A percentile compares a stretch with the other conserved stretches of the same genome.
phyloP scores from a whole-genome alignment of 2,888 invertebrate species.

The Tenodera sinensis region DNA sequence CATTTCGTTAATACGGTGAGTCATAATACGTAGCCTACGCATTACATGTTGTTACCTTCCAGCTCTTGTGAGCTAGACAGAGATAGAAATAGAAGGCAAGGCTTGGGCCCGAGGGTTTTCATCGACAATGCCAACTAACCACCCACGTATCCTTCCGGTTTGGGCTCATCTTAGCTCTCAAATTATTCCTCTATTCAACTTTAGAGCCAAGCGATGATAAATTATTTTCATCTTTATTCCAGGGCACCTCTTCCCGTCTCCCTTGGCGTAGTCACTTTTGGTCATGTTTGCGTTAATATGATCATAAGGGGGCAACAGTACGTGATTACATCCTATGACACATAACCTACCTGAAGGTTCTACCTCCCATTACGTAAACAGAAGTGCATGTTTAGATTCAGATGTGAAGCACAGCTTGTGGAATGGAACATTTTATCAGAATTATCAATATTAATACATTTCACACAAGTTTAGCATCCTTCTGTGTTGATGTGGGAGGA shows the following conservation, averaged over 20 bases:
- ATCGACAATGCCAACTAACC: neutral
- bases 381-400: too few relatives aligned
- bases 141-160: neutral
- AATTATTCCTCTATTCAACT: neutral
- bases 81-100: neutral
- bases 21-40: neutral
- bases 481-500: too few relatives aligned
- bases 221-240: neutral
- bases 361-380: too few relatives aligned
- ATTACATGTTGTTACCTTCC: too few relatives aligned
- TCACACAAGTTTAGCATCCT: too few relatives aligned
- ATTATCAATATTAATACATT: too few relatives aligned
- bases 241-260: neutral
- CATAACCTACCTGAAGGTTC: too few relatives aligned
- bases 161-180: neutral
- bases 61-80: neutral
- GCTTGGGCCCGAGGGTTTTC: neutral
- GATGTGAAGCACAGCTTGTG: too few relatives aligned
- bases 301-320: neutral
- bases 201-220: neutral
- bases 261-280: neutral
- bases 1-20: neutral
- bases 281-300: neutral
- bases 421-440: too few relatives aligned
- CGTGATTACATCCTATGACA: too few relatives aligned